Base-by-base conservation (phyloP, 2,888 invertebrate species). In the Drosophila prostipennis region DNA sequence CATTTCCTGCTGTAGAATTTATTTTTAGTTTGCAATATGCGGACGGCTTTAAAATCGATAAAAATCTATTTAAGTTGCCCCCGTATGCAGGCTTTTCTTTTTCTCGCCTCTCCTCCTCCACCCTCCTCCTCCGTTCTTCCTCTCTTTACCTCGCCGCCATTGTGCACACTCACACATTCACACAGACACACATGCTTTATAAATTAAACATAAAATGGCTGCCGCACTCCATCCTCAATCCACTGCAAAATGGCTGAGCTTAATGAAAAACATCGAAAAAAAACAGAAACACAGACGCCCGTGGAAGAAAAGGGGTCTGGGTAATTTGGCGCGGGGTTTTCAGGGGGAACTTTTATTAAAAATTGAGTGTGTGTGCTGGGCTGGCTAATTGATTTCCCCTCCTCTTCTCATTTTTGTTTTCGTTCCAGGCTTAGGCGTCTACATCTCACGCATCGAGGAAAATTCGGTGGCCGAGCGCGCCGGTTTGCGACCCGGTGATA, bases 401-500 rank as follows among this genome's bases (percentile, higher is more conserved):
- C 11, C 40, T 3, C 4, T n/a, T 4, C 8, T n/a, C 8, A 19
- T 26, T n/a, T 19, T 34, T 11, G 23, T 39, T 19, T n/a, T 42
- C 23, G 16, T 92, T 93, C 80, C 60, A 96, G 96, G 96, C 90
- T 95, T 96, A 90, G 97, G 97, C 90, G 97, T 98, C 90, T 97
- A 97, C 93, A 97, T 98, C 92, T 97, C 97, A 89, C 94, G 97
- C 89, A 96, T 98, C 87, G 97, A 97, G 92, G 97, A 97, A 89
- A 96, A 96, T 76, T 97, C 97, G 87, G 96, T 97, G 81, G 97
- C 97, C 77, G 97, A 97, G 92, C 94, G 96, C 79, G 96, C 96
- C 73, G 97, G 97, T 76, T 94, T 98, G 77, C 94, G 96, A 89
- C 96, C 97, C 76, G 98, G 98, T 76, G 98, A 98, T 93, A 97